These are phyloP conservation scores for Syngnathus acus DNA, from an alignment of 2,797 vertebrate genomes.

Conservation along the genomic window DNA sequence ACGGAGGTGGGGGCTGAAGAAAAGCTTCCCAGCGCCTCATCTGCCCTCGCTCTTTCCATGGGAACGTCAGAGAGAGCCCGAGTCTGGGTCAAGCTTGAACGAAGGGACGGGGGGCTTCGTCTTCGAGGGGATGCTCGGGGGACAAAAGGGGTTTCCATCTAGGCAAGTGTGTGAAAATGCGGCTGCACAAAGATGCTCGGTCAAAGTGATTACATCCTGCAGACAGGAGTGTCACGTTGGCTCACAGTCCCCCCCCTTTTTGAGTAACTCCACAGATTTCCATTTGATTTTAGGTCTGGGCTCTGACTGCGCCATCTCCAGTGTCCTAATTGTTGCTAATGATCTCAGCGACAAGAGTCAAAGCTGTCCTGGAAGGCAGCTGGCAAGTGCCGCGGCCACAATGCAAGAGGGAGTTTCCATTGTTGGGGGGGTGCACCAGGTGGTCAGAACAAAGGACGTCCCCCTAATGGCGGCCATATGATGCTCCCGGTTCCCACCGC, in stretches of 20 bases:
- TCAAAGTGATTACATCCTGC: conserved; percentile 56
- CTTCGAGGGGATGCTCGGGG: conserved; percentile 47
- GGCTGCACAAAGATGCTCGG: conserved; percentile 49
- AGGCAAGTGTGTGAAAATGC: conserved; percentile 52
- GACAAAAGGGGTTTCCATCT: conserved; percentile 52
- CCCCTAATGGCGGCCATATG: conserved; percentile 58
- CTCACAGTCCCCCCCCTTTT: neutral
- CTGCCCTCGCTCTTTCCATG: conserved; percentile 77
- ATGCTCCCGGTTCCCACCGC: conserved; percentile 57
- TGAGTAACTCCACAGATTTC: neutral
- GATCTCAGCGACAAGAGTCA: conserved; percentile 36
- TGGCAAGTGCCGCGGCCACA: conserved; percentile 61
- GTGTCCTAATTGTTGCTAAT: no score
- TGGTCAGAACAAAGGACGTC: conserved; percentile 53
- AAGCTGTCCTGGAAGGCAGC: conserved; percentile 63
- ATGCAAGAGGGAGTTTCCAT: conserved; percentile 68
- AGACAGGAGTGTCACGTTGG: conserved; percentile 15
- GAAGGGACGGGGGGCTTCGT: conserved; percentile 64
- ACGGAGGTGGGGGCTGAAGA: conserved; percentile 64
- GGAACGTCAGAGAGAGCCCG: conserved; percentile 75
- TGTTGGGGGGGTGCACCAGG: conserved; percentile 63
- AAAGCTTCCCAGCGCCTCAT: conserved; percentile 81
- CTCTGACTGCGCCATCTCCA: neutral
- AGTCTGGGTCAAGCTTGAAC: conserved; percentile 81
- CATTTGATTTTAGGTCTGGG: neutral